Evolutionary conservation across 2,888 invertebrate species (phyloP), one percentile per base, ranked within the genome.

Genomic region (Labia minor): DNA sequence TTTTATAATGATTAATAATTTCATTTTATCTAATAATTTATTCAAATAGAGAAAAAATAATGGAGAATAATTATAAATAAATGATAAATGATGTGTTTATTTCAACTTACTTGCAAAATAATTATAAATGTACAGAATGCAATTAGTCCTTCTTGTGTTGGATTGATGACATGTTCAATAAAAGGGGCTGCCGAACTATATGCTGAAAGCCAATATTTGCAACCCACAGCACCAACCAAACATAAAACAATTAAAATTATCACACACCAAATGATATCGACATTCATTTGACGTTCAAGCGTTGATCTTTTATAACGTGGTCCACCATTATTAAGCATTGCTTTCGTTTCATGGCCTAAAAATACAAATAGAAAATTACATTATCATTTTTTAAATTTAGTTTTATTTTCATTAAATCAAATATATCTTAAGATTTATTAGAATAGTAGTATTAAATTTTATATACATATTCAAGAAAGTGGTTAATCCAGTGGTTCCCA

Each of bases 51-150:
- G 8, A 26, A 26, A 26, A 26, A 26, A 26, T 26, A 26, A 26
- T n/a, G n/a, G n/a, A n/a, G n/a, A n/a, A n/a, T n/a, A n/a, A n/a
- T n/a, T n/a, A n/a, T n/a, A n/a, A n/a, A n/a, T n/a, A n/a, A n/a
- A n/a, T n/a, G n/a, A n/a, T n/a, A n/a, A n/a, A n/a, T n/a, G n/a
- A n/a, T n/a, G n/a, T n/a, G n/a, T n/a, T n/a, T n/a, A n/a, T n/a
- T n/a, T n/a, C n/a, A 49, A 72, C 74, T 74, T 75, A 87, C 89
- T 85, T 97, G 97, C 67, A 95, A 83, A 72, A 96, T 90, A 75
- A 98, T 96, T 71, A 97, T 89, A 78, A 91, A 96, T 1, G 94
- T 95, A 90, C 93, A 95, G 80, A 97, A 97, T 71, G 91, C 90
- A 66, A 93, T 81, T 74, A 95, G 85, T 8, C 91, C 91, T 76